Base-by-base conservation (phyloP, 2,888 invertebrate species). In the Panopea generosa region DNA sequence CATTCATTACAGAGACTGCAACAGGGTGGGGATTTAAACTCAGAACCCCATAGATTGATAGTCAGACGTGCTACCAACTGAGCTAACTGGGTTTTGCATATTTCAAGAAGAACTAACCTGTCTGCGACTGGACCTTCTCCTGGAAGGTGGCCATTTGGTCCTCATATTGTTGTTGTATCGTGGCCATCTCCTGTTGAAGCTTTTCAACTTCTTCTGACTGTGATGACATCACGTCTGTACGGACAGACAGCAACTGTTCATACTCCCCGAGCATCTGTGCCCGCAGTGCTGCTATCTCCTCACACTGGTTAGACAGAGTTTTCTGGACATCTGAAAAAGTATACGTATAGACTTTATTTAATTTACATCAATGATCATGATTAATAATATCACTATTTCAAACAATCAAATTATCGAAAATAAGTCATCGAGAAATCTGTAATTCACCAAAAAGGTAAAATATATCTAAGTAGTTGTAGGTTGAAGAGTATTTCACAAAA, bases 221-320 rank as follows among this genome's bases (percentile, higher is more conserved):
- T 14, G 79, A 68, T 9, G 82, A 60, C 82, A 87, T 85, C 11
- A 68, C 76, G 40, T 85, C 85, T 6, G 87, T 72, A 3, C 87
- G 74, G 6, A 83, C 68, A n/a, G 83, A 68, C 62, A 88, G 72
- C 66, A 88, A 69, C 61, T 84, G 83, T 55, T 87, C 86, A 49
- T 90, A 87, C 73, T 88, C 89, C 4, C 82, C 62, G 1, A 89
- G 73, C 68, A 89, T 71, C 65, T 80, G 82, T 7, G 86, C 83
- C 24, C 88, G 84, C 45, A 90, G 68, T 20, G 77, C 74, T 18
- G 78, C 65, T 40, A 89, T 85, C 49, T 89, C 89, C 29, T 86
- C 84, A 59, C 84, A 73, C 83, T 89, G 89, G 7, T 57, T 73
- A 53, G 86, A 85, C 53, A 89, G 77, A 9, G 84, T 75, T 33